Evolutionary conservation across 1,140 invertebrate genomes (phyloP), one percentile per base, ranked within the genome.

Genomic region (Sminthurides bifidus): DNA sequence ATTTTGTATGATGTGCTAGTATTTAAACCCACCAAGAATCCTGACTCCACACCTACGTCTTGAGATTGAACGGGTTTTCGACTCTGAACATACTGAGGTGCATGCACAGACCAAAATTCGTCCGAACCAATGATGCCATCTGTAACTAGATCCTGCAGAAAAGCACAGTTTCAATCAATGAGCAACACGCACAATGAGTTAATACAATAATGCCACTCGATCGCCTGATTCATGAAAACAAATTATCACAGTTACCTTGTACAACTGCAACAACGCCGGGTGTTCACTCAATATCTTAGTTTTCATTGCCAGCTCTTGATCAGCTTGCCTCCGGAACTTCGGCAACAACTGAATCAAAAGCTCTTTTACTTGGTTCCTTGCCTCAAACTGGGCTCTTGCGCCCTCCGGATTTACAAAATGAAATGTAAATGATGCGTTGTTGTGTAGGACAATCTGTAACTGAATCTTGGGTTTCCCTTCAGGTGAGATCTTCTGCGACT

Each of bases 401-500:
- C 89, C 87, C 61, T 79, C 80, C 31, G 84, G 81, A 74, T 96
- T 93, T 37, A 88, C 85, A 75, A 99, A 99, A 69, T 98, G 94
- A 76, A 99, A 99, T 30, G 93, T 98, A 1, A 90, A 92, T 19
- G 90, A 89, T 40, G 85, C 81, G 24, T 88, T 87, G 77, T 92
- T 89, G 68, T 96, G 86, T 58, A 98, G 74, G 31, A 97, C 89
- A 12, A 98, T 80, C 78, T 99, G 96, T n/a, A 99, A 75, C 72
- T 99, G 96, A 51, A 98, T 88, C 76, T 98, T 98, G 23, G 91
- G 82, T 75, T 98, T 98, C 10, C 90, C 91, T 68, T 92, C 93
- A 0, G 95, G 92, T 45, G 93, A 98, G 66, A 99, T 97, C 75
- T 97, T 96, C 78, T 98, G 95, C 56, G 85, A 82, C 79, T 96